Percentiles rank a stretch among this genome's conserved stretches.
These are phyloP conservation scores for Bicyclus anynana DNA, from an alignment of 1,140 invertebrate genomes.

Conservation along the genomic window DNA sequence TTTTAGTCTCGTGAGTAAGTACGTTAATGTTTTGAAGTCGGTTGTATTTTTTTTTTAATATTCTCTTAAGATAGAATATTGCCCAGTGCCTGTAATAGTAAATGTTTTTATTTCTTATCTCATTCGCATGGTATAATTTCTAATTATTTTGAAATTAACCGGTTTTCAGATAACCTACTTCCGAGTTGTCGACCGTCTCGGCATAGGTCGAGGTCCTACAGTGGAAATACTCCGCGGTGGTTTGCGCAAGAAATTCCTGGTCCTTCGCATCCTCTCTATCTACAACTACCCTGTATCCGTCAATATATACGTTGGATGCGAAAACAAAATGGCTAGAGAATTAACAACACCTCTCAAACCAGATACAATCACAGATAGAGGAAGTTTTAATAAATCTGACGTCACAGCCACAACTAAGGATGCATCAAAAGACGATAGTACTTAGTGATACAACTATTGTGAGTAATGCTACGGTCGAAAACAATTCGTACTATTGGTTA, in stretches of 20 bases:
- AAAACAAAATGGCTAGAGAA: constrained; percentile 11
- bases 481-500: too few relatives aligned
- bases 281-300: constrained; percentile 52
- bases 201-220: constrained; percentile 41
- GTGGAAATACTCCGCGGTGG: constrained; percentile 51
- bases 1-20: too few relatives aligned
- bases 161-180: constrained; percentile 62
- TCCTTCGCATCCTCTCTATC: constrained; percentile 34
- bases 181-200: constrained; percentile 48
- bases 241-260: constrained; percentile 39
- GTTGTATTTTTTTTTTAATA: too few relatives aligned
- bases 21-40: too few relatives aligned
- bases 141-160: constrained; percentile 1
- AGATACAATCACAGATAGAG: neutral
- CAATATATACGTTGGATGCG: constrained; percentile 54
- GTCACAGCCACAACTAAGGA: neutral
- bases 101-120: too few relatives aligned
- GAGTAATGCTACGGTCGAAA: neutral
- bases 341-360: neutral
- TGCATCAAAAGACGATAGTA: too few relatives aligned
- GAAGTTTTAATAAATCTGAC: neutral
- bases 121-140: too few relatives aligned
- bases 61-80: too few relatives aligned
- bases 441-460: neutral
- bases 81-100: too few relatives aligned